Conservation (phyloP, 2,888 invertebrate species). For the Tromatobia lineatoria region DNA sequence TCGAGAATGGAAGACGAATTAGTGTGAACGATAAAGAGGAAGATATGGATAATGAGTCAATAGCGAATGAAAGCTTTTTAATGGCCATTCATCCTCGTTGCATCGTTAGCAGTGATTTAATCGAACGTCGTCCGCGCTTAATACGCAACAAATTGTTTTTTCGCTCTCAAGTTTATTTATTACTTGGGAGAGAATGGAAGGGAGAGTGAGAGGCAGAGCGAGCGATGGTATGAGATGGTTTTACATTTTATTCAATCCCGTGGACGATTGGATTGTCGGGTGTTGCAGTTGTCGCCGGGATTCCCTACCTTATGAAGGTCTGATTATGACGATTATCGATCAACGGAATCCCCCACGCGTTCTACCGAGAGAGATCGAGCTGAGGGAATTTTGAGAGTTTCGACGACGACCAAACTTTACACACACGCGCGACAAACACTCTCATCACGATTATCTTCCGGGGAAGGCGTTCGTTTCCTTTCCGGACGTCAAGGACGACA, state of each 20-base stretch:
- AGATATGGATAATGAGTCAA: conserved; percentile 26
- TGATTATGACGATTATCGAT: conserved; percentile 71
- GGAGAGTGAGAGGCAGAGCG: conserved; percentile 26
- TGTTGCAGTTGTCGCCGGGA: conserved; percentile 85
- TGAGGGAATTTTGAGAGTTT: conserved; percentile 44
- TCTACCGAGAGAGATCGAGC: conserved; percentile 52
- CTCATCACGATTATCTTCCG: conserved; percentile 25
- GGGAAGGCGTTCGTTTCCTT: neutral
- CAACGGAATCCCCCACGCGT: conserved; percentile 50
- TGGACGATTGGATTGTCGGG: conserved; percentile 71
- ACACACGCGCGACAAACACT: conserved; percentile 41
- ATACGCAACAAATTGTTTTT: neutral
- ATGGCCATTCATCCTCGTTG: conserved; percentile 49
- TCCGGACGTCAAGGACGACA: conserved; percentile 9
- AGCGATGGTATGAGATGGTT: conserved; percentile 18
- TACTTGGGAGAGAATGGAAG: conserved; percentile 15
- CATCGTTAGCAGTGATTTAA: conserved; percentile 61
- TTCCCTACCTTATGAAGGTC: conserved; percentile 84
- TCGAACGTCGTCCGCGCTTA: conserved; percentile 6
- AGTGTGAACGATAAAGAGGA: neutral
- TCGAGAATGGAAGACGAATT: neutral
- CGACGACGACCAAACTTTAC: conserved; percentile 33
- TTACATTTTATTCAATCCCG: conserved; percentile 42
- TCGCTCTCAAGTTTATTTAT: neutral
- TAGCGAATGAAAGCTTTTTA: conserved; percentile 20